These are phyloP conservation scores for Gadopsis marmoratus DNA, from an alignment of 2,797 vertebrate species.

Conservation along the genomic window DNA sequence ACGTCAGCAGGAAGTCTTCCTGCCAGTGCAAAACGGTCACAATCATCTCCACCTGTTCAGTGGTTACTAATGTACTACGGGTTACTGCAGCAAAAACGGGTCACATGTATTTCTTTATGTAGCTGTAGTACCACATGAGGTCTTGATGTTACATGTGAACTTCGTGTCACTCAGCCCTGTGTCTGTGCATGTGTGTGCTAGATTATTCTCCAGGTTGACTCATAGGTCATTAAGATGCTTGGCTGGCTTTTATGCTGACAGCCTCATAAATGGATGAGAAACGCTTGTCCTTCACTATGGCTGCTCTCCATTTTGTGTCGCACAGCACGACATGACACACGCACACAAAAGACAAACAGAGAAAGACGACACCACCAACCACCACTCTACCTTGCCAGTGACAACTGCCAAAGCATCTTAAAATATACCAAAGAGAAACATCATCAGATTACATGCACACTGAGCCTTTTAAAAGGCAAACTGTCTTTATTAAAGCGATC, in stretches of 20 bases:
- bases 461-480: background rate
- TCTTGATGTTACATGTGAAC: slow-evolving; percentile 29
- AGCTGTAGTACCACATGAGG: background rate
- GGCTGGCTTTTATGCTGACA: slow-evolving; percentile 70
- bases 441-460: slow-evolving; percentile 16
- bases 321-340: slow-evolving; percentile 39
- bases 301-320: slow-evolving; percentile 43
- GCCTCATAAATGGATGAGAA: slow-evolving; percentile 70
- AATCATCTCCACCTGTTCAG: background rate
- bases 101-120: background rate
- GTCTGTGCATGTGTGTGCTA: slow-evolving; percentile 11
- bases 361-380: background rate
- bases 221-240: slow-evolving; percentile 75
- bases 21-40: background rate
- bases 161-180: slow-evolving; percentile 33
- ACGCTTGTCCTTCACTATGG: slow-evolving; percentile 65
- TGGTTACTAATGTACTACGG: background rate
- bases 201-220: slow-evolving; percentile 61
- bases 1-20: background rate
- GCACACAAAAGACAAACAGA: background rate
- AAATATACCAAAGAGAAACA: slow-evolving; percentile 11
- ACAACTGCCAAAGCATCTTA: slow-evolving; percentile 37
- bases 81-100: background rate
- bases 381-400: slow-evolving; percentile 12
- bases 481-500: background rate